Base-by-base conservation (phyloP, 2,888 invertebrate species). In the Monochamus alternatus region DNA sequence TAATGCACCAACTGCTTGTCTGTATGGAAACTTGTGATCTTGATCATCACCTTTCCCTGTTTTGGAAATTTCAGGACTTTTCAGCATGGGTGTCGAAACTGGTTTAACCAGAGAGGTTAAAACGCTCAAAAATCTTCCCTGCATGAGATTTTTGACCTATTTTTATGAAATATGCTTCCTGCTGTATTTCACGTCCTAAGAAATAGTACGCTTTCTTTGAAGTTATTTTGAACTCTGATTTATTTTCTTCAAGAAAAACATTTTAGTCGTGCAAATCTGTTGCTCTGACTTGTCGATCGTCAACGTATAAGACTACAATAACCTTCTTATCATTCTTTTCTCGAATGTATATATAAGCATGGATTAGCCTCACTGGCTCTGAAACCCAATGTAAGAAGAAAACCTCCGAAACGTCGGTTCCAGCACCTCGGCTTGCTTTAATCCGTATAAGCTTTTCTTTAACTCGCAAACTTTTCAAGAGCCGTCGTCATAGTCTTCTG, bases 401-500 rank as follows among this genome's bases (percentile, higher is more conserved):
- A 38, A 55, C 22, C 51, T 5, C 12, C 51, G 51, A 74, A 59
- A 30, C 58, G 31, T 58, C 58, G 38, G 64, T 75, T 71, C 70
- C 75, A 75, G 10, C 67, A 71, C 31, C 73, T 30, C 30, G 71
- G 74, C 67, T 58, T 74, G 71, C 22, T 76, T 74, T 2, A 71
- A 51, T 30, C 70, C 73, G 60, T 73, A 73, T 10, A 74, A 10
- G 63, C 67, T 74, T 58, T 63, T 59, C 8, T 75, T 31, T 10
- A 73, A 22, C 10, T 38, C 22, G 44, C 60, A 74, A 38, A 62
- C 71, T 60, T 55, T 51, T 32, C 51, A 38, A 22, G 66, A 69
- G 43, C 59, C 66, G 62, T 76, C 66, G 30, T 68, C 47, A 44
- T 60, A 69, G 10, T 65, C 73, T 76, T 78, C 68, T 67, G 82